Conservation (phyloP, 2,888 invertebrate species). For the Amaurobius ferox region DNA sequence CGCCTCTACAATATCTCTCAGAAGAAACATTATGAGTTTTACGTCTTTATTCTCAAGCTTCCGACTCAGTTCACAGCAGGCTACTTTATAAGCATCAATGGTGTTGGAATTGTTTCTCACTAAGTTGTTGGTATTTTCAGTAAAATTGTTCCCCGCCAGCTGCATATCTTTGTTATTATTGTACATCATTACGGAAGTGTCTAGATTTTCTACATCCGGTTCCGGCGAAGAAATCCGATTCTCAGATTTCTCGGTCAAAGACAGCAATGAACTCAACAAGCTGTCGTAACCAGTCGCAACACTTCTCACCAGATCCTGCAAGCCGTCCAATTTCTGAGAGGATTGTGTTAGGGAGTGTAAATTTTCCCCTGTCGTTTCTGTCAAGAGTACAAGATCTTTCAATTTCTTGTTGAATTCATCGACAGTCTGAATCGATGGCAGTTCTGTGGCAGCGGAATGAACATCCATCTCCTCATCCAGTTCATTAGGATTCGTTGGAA, state of each 20-base stretch:
- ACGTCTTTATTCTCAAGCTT: too few species aligned
- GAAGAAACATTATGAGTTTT: too few species aligned
- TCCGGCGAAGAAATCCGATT: too few species aligned
- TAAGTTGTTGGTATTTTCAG: too few species aligned
- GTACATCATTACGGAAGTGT: too few species aligned
- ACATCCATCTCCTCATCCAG: background rate
- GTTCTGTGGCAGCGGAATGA: background rate
- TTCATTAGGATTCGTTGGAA: background rate
- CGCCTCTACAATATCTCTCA: too few species aligned
- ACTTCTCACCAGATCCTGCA: slow-evolving; percentile 14
- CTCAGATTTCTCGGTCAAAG: background rate
- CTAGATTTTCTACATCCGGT: too few species aligned
- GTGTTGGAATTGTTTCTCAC: too few species aligned
- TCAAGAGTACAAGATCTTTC: background rate
- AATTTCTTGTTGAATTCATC: background rate
- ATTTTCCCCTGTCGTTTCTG: background rate
- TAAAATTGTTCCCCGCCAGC: too few species aligned
- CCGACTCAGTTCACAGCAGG: too few species aligned
- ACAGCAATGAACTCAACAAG: background rate
- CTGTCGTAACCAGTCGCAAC: background rate
- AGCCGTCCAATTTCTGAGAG: background rate
- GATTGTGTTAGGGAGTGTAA: background rate
- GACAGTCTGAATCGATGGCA: background rate
- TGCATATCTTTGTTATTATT: too few species aligned
- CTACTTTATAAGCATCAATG: too few species aligned